Evolutionary conservation across 2,888 invertebrate species (phyloP), one percentile per base, ranked within the genome.

Genomic region (Theristus sp.): DNA sequence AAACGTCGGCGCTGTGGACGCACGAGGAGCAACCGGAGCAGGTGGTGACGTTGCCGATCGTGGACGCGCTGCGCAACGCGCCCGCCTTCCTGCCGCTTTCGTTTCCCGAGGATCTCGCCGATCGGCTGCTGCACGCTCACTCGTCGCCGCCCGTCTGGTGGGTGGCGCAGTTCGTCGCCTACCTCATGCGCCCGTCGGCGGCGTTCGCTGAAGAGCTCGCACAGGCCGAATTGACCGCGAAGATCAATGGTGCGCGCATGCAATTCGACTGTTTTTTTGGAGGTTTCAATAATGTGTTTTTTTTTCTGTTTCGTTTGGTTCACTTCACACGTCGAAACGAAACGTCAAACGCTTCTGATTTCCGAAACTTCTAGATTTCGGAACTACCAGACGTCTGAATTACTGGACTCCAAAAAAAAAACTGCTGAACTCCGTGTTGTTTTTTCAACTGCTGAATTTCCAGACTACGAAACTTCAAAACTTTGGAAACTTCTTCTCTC

Each of bases 81-180:
- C 53, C 59, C 30, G 24, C 29, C 24, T 61, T 38, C 63, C 67
- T 76, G 63, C 93, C 94, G 2, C 82, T 89, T 55, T 84, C 91
- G 0, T 83, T 98, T 69, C 98, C 98, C 0, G 84, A 85, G 71
- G 93, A 96, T 74, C 78, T 96, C 65, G 85, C 85, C 1, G 83
- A 65, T 27, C 61, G 67, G 46, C 75, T 91, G 64, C 81, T 81
- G 56, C 80, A 84, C 60, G 77, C 89, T 61, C 89, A 98, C 75
- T 94, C 94, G 0, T 86, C 93, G 77, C 96, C 98, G 0, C 81
- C 89, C 29, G 89, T 89, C 2, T 98, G 94, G 93, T 53, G 53
- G 53, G 53, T 53, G 3, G 60, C 68, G 60, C 63, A 98, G 78
- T 87, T 98, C 75, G 80, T 96, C 31, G 86, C 87, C 73, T 98